Evolutionary conservation across 2,888 invertebrate species (phyloP).

Genomic region (Plagodis pulveraria): DNA sequence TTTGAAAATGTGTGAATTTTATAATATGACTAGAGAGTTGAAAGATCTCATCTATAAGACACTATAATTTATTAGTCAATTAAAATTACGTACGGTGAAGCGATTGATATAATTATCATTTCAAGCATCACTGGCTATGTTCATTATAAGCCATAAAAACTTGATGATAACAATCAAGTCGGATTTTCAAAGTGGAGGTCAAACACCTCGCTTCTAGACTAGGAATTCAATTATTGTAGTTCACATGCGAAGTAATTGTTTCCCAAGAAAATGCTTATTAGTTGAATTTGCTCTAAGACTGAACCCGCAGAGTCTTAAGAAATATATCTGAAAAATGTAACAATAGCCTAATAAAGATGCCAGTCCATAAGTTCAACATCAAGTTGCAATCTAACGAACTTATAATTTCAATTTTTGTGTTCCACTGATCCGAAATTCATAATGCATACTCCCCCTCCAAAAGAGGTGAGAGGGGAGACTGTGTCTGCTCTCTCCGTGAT

Average conservation of each 20-base stretch:
- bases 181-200: slow-evolving; percentile 8
- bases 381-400: slow-evolving; percentile 27
- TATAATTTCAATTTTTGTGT: slow-evolving; percentile 1
- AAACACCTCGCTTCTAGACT: slow-evolving; percentile 1
- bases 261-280: slow-evolving; percentile 12
- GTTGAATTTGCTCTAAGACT: not conserved
- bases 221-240: not conserved
- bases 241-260: slow-evolving; percentile 5
- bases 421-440: slow-evolving; percentile 32
- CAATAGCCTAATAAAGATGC: slow-evolving; percentile 15
- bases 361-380: slow-evolving; percentile 1
- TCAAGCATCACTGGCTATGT: slow-evolving; percentile 29
- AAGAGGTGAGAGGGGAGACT: slow-evolving; percentile 19
- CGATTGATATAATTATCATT: slow-evolving; percentile 28
- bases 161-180: slow-evolving; percentile 15
- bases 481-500: slow-evolving; percentile 68
- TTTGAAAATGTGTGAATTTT: slow-evolving; percentile 26
- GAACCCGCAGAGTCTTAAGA: not conserved
- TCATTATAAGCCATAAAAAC: slow-evolving; percentile 24
- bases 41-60: slow-evolving; percentile 28
- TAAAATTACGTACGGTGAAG: slow-evolving; percentile 22
- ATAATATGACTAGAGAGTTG: slow-evolving; percentile 32
- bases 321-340: slow-evolving; percentile 7
- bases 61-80: slow-evolving; percentile 32
- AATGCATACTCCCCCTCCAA: slow-evolving; percentile 37